A percentile compares a stretch with the other conserved stretches of the same genome.
These are phyloP conservation scores for Ormyrus nitidulus DNA, from an alignment of 2,888 invertebrate genomes.

Conservation along the genomic window DNA sequence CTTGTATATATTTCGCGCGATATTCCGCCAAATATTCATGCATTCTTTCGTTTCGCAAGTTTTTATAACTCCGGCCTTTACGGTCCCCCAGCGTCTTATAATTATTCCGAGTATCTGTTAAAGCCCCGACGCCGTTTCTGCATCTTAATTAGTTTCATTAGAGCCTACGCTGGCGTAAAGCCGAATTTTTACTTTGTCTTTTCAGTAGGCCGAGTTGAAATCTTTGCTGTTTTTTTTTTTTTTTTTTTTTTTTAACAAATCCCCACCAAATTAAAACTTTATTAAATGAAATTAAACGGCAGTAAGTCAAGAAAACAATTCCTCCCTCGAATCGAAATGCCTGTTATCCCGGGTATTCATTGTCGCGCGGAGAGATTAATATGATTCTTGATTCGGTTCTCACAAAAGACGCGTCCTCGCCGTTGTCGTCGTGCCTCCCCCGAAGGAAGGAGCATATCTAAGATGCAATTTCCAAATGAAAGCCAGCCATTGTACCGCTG, in stretches of 20 bases:
- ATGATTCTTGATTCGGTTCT: slow-evolving; percentile 35
- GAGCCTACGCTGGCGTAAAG: too few relatives aligned
- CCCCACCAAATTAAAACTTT: too few relatives aligned
- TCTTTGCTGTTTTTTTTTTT: too few relatives aligned
- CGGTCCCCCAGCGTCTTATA: not conserved
- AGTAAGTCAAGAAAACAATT: too few relatives aligned
- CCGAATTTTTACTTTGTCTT: too few relatives aligned
- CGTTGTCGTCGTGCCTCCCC: not conserved
- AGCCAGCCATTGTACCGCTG: slow-evolving; percentile 25
- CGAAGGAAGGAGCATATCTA: slow-evolving; percentile 16
- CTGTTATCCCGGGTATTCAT: slow-evolving; percentile 42
- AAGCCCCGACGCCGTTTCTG: too few relatives aligned
- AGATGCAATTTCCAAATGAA: slow-evolving; percentile 51
- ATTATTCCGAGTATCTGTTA: not conserved
- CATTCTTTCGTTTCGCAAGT: slow-evolving; percentile 2
- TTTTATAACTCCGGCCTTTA: not conserved
- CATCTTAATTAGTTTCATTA: too few relatives aligned
- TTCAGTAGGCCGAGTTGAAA: too few relatives aligned
- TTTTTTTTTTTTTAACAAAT: too few relatives aligned
- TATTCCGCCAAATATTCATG: slow-evolving; percentile 8
- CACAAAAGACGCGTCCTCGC: slow-evolving; percentile 36
- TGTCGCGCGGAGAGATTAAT: slow-evolving; percentile 30
- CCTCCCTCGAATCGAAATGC: too few relatives aligned
- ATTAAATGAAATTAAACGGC: too few relatives aligned
- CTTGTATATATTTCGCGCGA: not conserved